phyloP scores from a whole-genome alignment of 2,797 vertebrate species.

The Gephyroberyx darwinii region DNA sequence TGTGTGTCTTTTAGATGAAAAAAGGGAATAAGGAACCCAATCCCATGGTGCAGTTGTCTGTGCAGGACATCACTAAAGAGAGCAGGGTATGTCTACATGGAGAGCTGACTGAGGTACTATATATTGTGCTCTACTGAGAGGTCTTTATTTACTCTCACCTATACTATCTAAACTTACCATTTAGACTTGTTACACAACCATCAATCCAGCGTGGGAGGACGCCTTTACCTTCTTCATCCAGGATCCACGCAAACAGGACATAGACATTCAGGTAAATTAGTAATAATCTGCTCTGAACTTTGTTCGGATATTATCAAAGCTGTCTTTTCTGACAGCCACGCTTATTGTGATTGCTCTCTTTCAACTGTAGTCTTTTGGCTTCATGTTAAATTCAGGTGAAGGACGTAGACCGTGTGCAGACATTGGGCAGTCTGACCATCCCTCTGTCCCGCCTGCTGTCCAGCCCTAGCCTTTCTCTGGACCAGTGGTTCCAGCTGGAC shows the following conservation, averaged over 20 bases:
- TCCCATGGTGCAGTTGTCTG: constrained; percentile 89
- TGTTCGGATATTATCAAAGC: background rate
- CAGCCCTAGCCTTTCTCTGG: constrained; percentile 82
- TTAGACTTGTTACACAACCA: constrained; percentile 85
- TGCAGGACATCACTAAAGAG: constrained; percentile 88
- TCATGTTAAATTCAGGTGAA: constrained; percentile 83
- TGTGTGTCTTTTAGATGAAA: constrained; percentile 83
- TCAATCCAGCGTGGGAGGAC: constrained; percentile 88
- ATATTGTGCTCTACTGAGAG: background rate
- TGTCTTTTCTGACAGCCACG: background rate
- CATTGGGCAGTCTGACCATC: constrained; percentile 85
- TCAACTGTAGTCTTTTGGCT: background rate
- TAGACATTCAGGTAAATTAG: constrained; percentile 87
- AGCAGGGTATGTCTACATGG: constrained; percentile 84
- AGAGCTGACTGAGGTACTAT: background rate
- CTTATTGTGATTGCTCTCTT: background rate
- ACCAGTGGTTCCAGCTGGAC: constrained; percentile 91
- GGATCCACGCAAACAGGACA: constrained; percentile 86
- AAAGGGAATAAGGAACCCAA: constrained; percentile 90
- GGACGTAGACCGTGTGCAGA: constrained; percentile 87
- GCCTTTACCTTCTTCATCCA: constrained; percentile 95
- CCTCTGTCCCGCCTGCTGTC: constrained; percentile 85
- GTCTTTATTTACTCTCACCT: background rate
- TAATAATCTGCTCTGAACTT: background rate
- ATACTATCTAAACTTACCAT: constrained; percentile 5